Percentiles rank a stretch among this genome's conserved stretches.
These are phyloP conservation scores for Turnix velox DNA, from an alignment of 2,113 vertebrate genomes.

Conservation along the genomic window DNA sequence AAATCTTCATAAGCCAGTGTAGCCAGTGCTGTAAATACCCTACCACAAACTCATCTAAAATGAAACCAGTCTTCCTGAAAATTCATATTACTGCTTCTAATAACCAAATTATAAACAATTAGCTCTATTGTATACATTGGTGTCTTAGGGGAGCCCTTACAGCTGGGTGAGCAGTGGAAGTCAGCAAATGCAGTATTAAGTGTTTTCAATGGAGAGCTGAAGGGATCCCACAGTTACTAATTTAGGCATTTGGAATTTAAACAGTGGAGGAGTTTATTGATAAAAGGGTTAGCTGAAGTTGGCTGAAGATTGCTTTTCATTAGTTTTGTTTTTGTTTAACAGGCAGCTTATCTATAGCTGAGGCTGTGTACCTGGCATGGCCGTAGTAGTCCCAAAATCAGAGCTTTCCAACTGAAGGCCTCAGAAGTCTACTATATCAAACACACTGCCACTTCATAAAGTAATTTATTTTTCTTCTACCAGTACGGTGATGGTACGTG, in stretches of 20 bases:
- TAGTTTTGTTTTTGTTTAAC: not conserved
- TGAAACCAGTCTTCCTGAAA: not conserved
- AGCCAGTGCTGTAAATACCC: not conserved
- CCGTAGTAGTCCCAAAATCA: not conserved
- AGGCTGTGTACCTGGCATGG: not conserved
- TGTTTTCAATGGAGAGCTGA: not conserved
- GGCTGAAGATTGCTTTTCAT: not conserved
- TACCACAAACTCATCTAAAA: not conserved
- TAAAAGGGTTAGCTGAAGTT: not conserved
- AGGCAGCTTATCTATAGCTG: not conserved
- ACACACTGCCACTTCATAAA: not conserved
- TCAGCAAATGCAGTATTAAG: not conserved
- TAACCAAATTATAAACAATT: not conserved
- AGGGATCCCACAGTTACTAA: not conserved
- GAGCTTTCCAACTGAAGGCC: not conserved
- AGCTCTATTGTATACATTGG: fast-evolving
- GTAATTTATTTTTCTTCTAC: not conserved
- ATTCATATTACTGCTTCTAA: not conserved
- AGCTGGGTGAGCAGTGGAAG: not conserved
- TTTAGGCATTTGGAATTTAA: not conserved
- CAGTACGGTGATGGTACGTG: not conserved
- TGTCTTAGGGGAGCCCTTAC: not conserved
- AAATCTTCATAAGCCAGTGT: not conserved
- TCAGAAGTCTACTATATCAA: not conserved
- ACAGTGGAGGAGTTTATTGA: not conserved